Evolutionary conservation across 2,797 vertebrate genomes (phyloP).

Genomic region (Mormyrus proboscirostris): DNA sequence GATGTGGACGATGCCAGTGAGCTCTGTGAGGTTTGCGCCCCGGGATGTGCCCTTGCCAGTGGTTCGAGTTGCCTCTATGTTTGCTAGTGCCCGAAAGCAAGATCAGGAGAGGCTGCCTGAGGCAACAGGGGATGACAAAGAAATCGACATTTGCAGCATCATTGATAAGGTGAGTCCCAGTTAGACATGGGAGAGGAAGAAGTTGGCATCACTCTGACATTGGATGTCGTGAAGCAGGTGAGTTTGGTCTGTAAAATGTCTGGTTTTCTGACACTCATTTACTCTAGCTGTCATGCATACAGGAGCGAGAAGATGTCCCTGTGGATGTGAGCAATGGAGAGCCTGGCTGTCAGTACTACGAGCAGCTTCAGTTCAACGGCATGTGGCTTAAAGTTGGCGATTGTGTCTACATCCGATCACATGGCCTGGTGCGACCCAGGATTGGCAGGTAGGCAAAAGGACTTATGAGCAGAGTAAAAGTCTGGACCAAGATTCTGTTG

Average conservation of each 20-base stretch:
- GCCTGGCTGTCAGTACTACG: slow-evolving; percentile 82
- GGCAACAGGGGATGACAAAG: slow-evolving; percentile 60
- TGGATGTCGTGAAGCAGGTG: not conserved
- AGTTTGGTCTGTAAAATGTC: not conserved
- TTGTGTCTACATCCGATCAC: slow-evolving; percentile 89
- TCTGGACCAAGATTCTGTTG: not conserved
- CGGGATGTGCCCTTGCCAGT: slow-evolving; percentile 85
- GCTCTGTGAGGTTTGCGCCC: slow-evolving; percentile 70
- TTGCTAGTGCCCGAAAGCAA: slow-evolving; percentile 75
- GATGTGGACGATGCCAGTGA: slow-evolving; percentile 83
- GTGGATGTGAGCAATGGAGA: slow-evolving; percentile 86
- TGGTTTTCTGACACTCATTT: not conserved
- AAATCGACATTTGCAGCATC: slow-evolving; percentile 59
- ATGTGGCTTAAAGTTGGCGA: slow-evolving; percentile 93
- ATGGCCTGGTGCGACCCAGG: slow-evolving; percentile 79
- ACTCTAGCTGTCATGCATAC: not conserved
- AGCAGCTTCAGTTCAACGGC: slow-evolving; percentile 84
- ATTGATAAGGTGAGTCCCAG: slow-evolving; percentile 79
- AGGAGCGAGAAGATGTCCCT: slow-evolving; percentile 90
- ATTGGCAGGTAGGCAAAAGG: slow-evolving; percentile 75
- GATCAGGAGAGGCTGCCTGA: slow-evolving; percentile 74
- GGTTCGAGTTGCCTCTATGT: slow-evolving; percentile 89
- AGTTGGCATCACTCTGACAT: not conserved
- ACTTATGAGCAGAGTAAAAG: not conserved
- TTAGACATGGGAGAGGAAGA: not conserved